These are phyloP conservation scores for Epizoanthus stellaris DNA, from an alignment of 92 coral and sea anemone species.

Conservation along the genomic window DNA sequence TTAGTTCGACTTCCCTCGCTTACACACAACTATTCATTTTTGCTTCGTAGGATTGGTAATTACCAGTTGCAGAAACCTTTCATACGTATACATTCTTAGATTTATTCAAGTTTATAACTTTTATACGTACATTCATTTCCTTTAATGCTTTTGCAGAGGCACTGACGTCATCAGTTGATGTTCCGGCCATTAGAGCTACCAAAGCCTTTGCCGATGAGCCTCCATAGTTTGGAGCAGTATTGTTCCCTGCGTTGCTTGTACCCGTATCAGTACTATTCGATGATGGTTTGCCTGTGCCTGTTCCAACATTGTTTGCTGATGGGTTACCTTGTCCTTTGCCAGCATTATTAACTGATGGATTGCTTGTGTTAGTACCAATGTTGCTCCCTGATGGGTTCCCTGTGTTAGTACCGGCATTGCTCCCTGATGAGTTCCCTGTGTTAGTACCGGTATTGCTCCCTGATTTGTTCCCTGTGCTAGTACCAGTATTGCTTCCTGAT, in stretches of 20 bases:
- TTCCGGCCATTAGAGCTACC: slow-evolving; percentile 31
- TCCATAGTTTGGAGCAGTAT: background rate
- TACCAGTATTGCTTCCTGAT: background rate
- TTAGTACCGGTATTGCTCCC: background rate
- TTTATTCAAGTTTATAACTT: background rate
- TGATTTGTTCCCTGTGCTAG: background rate
- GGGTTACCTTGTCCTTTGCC: background rate
- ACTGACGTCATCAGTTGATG: slow-evolving; percentile 37
- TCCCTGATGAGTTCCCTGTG: background rate
- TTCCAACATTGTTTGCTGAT: slow-evolving; percentile 1
- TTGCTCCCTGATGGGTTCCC: background rate
- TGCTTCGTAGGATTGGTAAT: too few relatives aligned
- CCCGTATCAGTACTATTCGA: background rate
- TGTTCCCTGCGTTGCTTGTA: background rate
- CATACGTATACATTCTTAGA: background rate
- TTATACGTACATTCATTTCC: slow-evolving; percentile 21
- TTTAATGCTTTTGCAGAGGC: slow-evolving; percentile 19
- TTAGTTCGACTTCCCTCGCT: too few relatives aligned
- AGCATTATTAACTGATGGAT: too few relatives aligned
- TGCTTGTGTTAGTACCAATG: too few relatives aligned
- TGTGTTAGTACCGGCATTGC: background rate
- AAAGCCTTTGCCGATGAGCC: slow-evolving; percentile 20
- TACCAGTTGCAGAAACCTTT: background rate
- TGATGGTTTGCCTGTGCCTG: background rate
- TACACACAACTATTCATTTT: too few relatives aligned